Evolutionary conservation across 2,113 vertebrate genomes (phyloP), one percentile per base, ranked within the genome.

Genomic region (Campylorhamphus procurvoides): DNA sequence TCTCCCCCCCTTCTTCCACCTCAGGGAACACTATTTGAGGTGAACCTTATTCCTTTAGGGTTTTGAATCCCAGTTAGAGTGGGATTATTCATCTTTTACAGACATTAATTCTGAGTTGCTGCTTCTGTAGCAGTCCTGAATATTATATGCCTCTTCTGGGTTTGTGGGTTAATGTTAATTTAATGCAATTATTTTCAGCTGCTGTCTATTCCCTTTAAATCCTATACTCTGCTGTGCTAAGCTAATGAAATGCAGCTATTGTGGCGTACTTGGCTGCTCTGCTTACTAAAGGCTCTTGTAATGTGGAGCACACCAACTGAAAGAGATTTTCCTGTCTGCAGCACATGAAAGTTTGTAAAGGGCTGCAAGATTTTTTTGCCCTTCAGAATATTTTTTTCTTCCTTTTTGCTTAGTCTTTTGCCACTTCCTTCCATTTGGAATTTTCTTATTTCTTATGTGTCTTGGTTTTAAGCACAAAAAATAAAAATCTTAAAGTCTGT

Each of bases 161-260:
- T 92, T 94, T 96, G 90, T 92, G 88, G 90, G 79, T 87, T 95
- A 94, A 94, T 71, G 76, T 86, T 90, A 94, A 88, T 95, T 88
- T 93, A 96, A 89, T 78, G 64, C 88, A 90, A 74, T 94, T 94
- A 90, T 92, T 95, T 95, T 95, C 85, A 86, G 64, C 69, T 64
- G 62, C 92, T 93, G 85, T 81, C 72, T 94, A 89, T 90, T 91
- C 52, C 44, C 79, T 93, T 94, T 96, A 90, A 93, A 78, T 84
- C 44, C 79, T 84, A 8, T 88, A 29, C 33, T 91, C 50, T 76
- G 53, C 89, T 89, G 18, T 68, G 72, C 86, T 76, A 58, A 91
- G 81, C 74, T 93, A 89, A 94, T 56, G 83, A 82, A 93, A 55
- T 9, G 11, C 84, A 91, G 72, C 49, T 82, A 56, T 74, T 92